phyloP scores from a whole-genome alignment of 2,797 vertebrate genomes.

The Darevskia nairensis region DNA sequence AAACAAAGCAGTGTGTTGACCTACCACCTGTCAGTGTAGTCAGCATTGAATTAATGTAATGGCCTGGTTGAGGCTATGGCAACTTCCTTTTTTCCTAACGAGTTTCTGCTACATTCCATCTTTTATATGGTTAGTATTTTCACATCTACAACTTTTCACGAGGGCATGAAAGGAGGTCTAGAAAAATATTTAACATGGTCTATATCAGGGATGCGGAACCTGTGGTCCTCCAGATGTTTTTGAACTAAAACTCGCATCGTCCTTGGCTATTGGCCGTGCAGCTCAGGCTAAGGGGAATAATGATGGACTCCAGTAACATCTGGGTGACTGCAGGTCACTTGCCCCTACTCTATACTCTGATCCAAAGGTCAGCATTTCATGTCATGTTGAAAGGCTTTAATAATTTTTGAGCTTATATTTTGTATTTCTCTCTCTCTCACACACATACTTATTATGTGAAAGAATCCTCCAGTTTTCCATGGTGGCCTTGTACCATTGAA shows the following conservation, averaged over 20 bases:
- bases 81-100: background rate
- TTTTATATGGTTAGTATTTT: background rate
- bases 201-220: too few species aligned
- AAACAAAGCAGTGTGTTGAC: too few species aligned
- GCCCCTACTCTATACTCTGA: background rate
- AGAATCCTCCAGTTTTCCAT: constrained; percentile 2
- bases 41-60: background rate
- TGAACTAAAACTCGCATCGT: background rate
- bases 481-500: background rate
- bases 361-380: constrained; percentile 12
- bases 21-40: background rate
- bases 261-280: too few species aligned
- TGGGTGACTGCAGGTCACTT: too few species aligned
- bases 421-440: too few species aligned
- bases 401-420: background rate
- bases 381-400: constrained; percentile 9
- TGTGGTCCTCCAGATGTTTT: background rate
- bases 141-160: background rate
- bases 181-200: background rate
- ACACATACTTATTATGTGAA: constrained; percentile 1
- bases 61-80: too few species aligned
- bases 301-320: background rate
- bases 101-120: background rate
- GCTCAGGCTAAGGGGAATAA: background rate
- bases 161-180: background rate